Conservation (phyloP, 2,113 vertebrate genomes). For the Vidua macroura region DNA sequence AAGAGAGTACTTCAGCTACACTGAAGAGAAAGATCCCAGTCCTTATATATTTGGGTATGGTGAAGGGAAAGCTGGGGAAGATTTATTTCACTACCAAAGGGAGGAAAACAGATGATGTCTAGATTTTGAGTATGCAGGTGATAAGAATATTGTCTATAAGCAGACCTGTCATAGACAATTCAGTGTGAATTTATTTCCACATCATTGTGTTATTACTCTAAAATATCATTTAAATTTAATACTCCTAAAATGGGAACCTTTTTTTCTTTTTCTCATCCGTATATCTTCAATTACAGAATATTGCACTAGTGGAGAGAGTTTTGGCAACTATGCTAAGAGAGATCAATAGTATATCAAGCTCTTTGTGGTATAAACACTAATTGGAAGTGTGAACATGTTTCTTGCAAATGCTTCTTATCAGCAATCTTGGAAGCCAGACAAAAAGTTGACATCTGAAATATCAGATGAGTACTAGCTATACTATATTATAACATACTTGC, state of each 20-base stretch:
- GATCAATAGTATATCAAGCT: constrained; percentile 50
- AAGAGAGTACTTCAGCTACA: not conserved
- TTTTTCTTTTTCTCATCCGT: not conserved
- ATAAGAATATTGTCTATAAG: not conserved
- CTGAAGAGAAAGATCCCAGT: not conserved
- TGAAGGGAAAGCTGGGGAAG: not conserved
- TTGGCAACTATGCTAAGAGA: constrained; percentile 38
- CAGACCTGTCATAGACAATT: not conserved
- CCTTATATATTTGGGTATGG: not conserved
- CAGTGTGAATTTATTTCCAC: not conserved
- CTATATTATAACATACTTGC: not conserved
- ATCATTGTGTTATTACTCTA: not conserved
- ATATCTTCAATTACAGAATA: constrained; percentile 44
- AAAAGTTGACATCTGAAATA: constrained; percentile 12
- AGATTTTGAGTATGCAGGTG: not conserved
- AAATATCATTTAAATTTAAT: constrained; percentile 20
- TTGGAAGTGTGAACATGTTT: constrained; percentile 21
- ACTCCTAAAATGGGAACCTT: not conserved
- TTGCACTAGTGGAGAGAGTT: constrained; percentile 33
- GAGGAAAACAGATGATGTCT: not conserved
- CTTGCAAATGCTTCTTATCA: constrained; percentile 42
- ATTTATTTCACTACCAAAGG: not conserved
- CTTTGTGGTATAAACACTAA: constrained; percentile 42
- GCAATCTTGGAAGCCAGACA: constrained; percentile 22
- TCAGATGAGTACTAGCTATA: not conserved